These are phyloP conservation scores for Watsonalla binaria DNA, from an alignment of 2,888 invertebrate species.

Conservation along the genomic window DNA sequence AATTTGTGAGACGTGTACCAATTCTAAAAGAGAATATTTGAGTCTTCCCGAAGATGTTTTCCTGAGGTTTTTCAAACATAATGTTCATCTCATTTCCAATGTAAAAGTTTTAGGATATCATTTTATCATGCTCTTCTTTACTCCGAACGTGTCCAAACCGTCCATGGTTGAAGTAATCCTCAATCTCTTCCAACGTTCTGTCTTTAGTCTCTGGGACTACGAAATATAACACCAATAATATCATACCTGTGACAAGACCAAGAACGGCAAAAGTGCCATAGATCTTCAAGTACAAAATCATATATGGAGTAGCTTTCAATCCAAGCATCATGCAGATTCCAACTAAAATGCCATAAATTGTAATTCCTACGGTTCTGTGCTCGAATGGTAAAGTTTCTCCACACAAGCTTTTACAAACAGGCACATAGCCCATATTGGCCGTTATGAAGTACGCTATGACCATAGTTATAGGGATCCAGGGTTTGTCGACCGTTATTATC, in stretches of 20 bases:
- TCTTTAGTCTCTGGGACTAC: constrained; percentile 36
- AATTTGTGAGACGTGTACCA: too few species aligned
- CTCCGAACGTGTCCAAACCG: constrained; percentile 20
- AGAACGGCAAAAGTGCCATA: constrained; percentile 52
- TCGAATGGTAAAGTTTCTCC: constrained; percentile 42
- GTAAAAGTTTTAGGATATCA: constrained; percentile 10
- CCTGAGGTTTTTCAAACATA: too few species aligned
- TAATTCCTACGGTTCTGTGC: constrained; percentile 34
- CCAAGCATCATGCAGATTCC: constrained; percentile 31
- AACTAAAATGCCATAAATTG: constrained; percentile 30
- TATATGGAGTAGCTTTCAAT: constrained; percentile 34
- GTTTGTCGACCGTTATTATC: constrained; percentile 23
- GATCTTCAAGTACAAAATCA: constrained; percentile 31
- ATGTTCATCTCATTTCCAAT: too few species aligned
- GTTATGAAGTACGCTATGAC: constrained; percentile 37
- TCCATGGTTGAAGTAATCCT: constrained; percentile 35
- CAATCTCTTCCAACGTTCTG: constrained; percentile 33
- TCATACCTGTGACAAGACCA: constrained; percentile 24
- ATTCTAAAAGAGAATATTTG: too few species aligned
- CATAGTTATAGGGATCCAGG: constrained; percentile 27
- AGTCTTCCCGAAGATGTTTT: too few species aligned
- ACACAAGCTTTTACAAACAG: constrained; percentile 37
- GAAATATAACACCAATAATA: constrained; percentile 24
- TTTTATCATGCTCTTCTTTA: constrained; percentile 26
- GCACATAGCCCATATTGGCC: constrained; percentile 43